Evolutionary conservation across 1,140 invertebrate genomes (phyloP).

Genomic region (Coptotermes formosanus): DNA sequence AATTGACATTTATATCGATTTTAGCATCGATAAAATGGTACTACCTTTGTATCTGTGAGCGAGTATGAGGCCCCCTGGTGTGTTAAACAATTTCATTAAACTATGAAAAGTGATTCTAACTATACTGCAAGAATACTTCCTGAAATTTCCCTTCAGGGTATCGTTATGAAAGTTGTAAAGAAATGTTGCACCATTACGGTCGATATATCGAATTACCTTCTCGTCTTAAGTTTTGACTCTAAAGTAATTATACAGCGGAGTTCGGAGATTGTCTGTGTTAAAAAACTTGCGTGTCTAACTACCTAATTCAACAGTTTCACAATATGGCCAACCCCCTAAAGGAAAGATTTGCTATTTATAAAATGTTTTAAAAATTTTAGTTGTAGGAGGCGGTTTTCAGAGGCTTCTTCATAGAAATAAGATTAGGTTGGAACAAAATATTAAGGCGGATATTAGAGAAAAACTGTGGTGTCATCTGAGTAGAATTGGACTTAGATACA

Average conservation of each 20-base stretch:
- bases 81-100: not conserved
- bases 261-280: not conserved
- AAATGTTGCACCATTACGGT: not conserved
- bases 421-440: too few relatives aligned
- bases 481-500: too few relatives aligned
- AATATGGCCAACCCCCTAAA: not conserved
- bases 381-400: not conserved
- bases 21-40: not conserved
- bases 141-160: not conserved
- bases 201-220: not conserved
- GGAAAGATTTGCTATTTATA: not conserved
- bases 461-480: too few relatives aligned
- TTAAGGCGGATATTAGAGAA: too few relatives aligned
- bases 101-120: not conserved
- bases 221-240: not conserved
- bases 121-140: not conserved
- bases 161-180: slow-evolving; percentile 1
- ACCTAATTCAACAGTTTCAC: not conserved
- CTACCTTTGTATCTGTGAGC: not conserved
- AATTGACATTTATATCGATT: too few relatives aligned
- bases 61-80: not conserved
- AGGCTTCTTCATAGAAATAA: too few relatives aligned
- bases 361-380: not conserved
- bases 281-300: not conserved
- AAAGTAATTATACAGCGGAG: not conserved